Evolutionary conservation across 2,113 vertebrate species (phyloP).

Genomic region (Nannobrachium achirus): DNA sequence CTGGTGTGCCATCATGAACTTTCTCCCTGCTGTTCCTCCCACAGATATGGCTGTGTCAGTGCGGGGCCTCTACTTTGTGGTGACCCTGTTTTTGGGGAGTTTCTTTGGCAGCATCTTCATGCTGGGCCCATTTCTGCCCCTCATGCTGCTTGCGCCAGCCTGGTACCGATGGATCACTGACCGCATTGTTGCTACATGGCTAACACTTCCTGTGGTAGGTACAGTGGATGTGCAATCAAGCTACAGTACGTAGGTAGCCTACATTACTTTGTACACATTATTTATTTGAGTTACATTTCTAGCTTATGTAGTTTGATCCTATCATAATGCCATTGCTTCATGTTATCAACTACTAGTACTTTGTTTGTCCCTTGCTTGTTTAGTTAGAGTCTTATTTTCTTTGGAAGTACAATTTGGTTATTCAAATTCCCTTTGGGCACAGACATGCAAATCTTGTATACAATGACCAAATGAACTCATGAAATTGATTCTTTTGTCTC

Average conservation of each 20-base stretch:
- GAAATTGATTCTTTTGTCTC: constrained; percentile 21
- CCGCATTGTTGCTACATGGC: constrained; percentile 92
- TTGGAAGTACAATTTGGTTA: constrained; percentile 27
- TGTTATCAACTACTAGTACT: not conserved
- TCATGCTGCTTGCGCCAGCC: constrained; percentile 90
- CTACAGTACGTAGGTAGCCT: constrained; percentile 7
- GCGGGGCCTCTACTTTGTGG: constrained; percentile 90
- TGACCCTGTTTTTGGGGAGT: constrained; percentile 90
- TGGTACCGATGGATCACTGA: constrained; percentile 98
- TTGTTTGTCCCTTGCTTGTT: not conserved
- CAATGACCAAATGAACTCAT: not conserved
- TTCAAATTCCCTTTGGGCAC: constrained; percentile 9
- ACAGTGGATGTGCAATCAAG: constrained; percentile 17
- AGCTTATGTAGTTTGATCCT: not conserved
- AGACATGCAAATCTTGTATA: constrained; percentile 25
- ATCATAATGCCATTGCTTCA: not conserved
- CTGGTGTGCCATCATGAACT: not conserved
- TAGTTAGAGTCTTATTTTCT: constrained; percentile 15
- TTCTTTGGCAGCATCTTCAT: constrained; percentile 96
- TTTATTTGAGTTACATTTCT: constrained; percentile 18
- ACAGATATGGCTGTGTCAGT: constrained; percentile 90
- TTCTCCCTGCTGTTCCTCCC: constrained; percentile 39
- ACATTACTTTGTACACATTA: constrained; percentile 16
- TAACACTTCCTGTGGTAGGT: constrained; percentile 96
- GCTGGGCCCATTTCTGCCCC: constrained; percentile 89